These are phyloP conservation scores for Solenopsis invicta DNA, from an alignment of 1,140 invertebrate genomes.

Conservation along the genomic window DNA sequence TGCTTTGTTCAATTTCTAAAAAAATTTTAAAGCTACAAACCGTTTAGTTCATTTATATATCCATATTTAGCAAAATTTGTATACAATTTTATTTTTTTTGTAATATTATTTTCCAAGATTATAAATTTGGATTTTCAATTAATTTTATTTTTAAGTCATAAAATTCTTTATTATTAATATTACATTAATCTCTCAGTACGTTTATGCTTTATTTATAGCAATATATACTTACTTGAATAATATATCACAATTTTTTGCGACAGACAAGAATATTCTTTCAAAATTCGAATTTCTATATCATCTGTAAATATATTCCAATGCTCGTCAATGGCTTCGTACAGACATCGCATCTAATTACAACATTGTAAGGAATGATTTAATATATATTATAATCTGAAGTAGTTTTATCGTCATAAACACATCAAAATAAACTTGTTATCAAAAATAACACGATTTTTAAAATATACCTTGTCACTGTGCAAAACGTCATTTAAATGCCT, in stretches of 20 bases:
- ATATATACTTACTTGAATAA: conserved; percentile 23
- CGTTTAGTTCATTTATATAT: neutral
- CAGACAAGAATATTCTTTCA: conserved; percentile 19
- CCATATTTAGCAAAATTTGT: neutral
- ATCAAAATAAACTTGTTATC: neutral
- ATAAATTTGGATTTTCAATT: neutral
- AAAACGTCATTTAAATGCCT: neutral
- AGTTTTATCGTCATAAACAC: neutral
- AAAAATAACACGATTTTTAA: neutral
- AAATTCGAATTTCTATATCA: conserved; percentile 12
- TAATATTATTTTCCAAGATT: no score
- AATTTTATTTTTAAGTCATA: neutral
- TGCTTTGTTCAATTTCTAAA: neutral
- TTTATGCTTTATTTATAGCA: neutral
- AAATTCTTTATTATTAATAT: neutral
- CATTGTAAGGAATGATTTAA: neutral
- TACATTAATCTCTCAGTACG: neutral
- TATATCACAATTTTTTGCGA: conserved; percentile 15
- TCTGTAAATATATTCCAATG: conserved; percentile 45
- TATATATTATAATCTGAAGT: neutral
- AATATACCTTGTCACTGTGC: conserved; percentile 1
- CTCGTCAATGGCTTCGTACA: conserved; percentile 3
- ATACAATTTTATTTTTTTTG: neutral
- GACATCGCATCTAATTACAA: neutral
- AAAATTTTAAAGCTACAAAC: neutral